Evolutionary conservation across 2,888 invertebrate genomes (phyloP).

Genomic region (Tryphoninae sp.): DNA sequence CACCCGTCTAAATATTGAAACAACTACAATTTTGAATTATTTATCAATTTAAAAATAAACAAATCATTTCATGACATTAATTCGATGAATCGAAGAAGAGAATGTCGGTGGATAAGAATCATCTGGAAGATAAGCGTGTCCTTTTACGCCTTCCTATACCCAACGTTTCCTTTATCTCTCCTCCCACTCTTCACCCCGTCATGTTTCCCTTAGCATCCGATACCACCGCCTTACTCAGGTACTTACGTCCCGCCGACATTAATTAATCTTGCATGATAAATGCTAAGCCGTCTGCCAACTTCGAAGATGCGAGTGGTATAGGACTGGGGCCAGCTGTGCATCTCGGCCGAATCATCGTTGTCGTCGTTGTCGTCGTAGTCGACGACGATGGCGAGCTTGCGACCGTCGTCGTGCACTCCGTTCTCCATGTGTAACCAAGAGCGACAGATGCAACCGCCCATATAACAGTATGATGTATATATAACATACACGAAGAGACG

Average conservation of each 20-base stretch:
- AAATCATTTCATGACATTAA: too few relatives aligned
- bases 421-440: slow-evolving; percentile 47
- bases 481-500: slow-evolving; percentile 30
- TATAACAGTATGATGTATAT: slow-evolving; percentile 40
- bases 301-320: slow-evolving; percentile 72
- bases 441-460: slow-evolving; percentile 62
- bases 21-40: too few relatives aligned
- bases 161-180: slow-evolving; percentile 53
- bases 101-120: slow-evolving; percentile 8
- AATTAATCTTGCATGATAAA: slow-evolving; percentile 79
- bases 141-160: slow-evolving; percentile 7
- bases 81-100: too few relatives aligned
- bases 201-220: slow-evolving; percentile 24
- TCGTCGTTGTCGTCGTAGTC: slow-evolving; percentile 39
- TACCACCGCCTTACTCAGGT: slow-evolving; percentile 42
- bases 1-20: too few relatives aligned
- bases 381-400: slow-evolving; percentile 29
- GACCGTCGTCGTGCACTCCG: slow-evolving; percentile 15
- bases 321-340: slow-evolving; percentile 68
- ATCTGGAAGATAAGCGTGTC: slow-evolving; percentile 17
- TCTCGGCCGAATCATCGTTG: slow-evolving; percentile 66
- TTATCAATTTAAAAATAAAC: too few relatives aligned
- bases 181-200: slow-evolving; percentile 34
- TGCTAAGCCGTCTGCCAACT: slow-evolving; percentile 77
- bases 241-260: slow-evolving; percentile 71